Evolutionary conservation across 30 jellyfish, hydroid and myxozoan species (phyloP), one percentile per base, ranked within the genome.

Genomic region (Turritopsis rubra): DNA sequence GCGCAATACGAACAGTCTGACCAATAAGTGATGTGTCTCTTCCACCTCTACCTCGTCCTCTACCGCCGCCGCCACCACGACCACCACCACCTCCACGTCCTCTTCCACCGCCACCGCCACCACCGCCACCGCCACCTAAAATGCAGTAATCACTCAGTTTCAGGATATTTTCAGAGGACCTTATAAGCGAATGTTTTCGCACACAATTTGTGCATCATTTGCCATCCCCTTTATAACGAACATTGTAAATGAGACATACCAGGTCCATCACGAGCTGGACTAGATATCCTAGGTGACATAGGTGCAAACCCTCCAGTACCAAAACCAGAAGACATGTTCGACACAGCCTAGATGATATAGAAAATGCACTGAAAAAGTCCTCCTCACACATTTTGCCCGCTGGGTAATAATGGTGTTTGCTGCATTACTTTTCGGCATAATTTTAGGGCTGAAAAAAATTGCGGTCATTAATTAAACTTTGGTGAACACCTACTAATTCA

Each of bases 221-320:
- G n/a, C n/a, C n/a, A n/a, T n/a, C n/a, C n/a, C n/a, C n/a, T n/a
- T n/a, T n/a, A n/a, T n/a, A n/a, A n/a, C n/a, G n/a, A n/a, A n/a
- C n/a, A n/a, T n/a, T n/a, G n/a, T n/a, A n/a, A n/a, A n/a, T n/a
- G n/a, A n/a, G n/a, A n/a, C 60, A 41, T 41, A 88, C 98, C 96
- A 25, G 95, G 90, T 24, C 96, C 97, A 27, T 94, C 99, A 77
- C 97, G 84, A 21, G 95, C 96, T 0, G 99, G 99, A 81, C 97
- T 94, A 30, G 86, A 52, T 19, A 91, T 94, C 66, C 99, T 86
- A 1, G 99, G 99, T 1, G 99, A 94, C 99, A 94, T 94, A 9
- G 97, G 97, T 21, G 95, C 97, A 83, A 86, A 84, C 18, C 95
- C 99, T 1, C 91, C 91, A n/a, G 31, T 22, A 41, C 96, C 84